phyloP scores from a whole-genome alignment of 2,888 invertebrate species.

The Andricus curvator region DNA sequence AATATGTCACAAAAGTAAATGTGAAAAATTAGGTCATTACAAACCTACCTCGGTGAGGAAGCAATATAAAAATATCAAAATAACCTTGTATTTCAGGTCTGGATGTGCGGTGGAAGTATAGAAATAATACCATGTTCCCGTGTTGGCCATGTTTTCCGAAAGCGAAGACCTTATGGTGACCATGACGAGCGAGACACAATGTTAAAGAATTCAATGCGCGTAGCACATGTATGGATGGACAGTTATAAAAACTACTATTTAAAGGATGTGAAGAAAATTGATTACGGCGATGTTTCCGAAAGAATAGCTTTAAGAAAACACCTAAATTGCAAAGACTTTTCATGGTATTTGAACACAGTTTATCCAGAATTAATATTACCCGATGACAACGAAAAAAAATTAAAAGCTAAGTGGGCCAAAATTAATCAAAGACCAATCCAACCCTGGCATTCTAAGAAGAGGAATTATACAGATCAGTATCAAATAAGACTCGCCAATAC shows the following conservation, averaged over 20 bases:
- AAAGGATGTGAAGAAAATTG: constrained; percentile 82
- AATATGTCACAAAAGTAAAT: too few relatives aligned
- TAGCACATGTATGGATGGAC: constrained; percentile 99
- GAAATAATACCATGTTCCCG: constrained; percentile 97
- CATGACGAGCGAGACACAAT: constrained; percentile 91
- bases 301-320: constrained; percentile 85
- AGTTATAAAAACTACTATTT: constrained; percentile 93
- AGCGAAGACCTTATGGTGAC: constrained; percentile 94
- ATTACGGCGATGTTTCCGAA: constrained; percentile 90
- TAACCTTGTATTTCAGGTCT: constrained; percentile 82
- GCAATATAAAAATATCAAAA: background rate
- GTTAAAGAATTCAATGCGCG: constrained; percentile 93
- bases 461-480: constrained; percentile 86
- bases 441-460: constrained; percentile 90
- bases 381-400: constrained; percentile 80
- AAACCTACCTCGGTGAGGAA: too few relatives aligned
- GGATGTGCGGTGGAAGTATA: constrained; percentile 97
- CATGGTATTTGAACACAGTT: constrained; percentile 92
- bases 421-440: constrained; percentile 85
- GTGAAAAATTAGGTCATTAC: too few relatives aligned
- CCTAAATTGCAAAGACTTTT: constrained; percentile 89
- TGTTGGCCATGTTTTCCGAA: constrained; percentile 97
- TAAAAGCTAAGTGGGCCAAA: constrained; percentile 82
- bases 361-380: constrained; percentile 90
- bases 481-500: constrained; percentile 87